Evolutionary conservation across 1,140 invertebrate genomes (phyloP).

Genomic region (Saccostrea cuccullata): DNA sequence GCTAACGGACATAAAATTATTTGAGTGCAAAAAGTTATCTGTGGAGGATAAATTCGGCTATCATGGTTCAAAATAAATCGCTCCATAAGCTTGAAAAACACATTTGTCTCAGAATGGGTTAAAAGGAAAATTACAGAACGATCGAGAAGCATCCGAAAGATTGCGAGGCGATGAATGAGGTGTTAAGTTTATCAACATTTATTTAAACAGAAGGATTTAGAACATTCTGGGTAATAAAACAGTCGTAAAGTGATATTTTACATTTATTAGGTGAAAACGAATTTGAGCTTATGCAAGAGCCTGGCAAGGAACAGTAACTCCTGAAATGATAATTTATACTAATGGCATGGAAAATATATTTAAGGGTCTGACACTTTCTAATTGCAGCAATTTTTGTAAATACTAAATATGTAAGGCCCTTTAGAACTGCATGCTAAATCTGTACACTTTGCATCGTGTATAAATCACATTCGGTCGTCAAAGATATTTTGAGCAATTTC

Average conservation of each 20-base stretch:
- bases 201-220: not conserved
- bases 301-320: too few species aligned
- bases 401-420: too few species aligned
- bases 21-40: not conserved
- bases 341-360: too few species aligned
- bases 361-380: too few species aligned
- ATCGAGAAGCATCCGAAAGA: not conserved
- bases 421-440: too few species aligned
- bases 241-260: not conserved
- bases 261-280: not conserved
- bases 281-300: not conserved
- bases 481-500: too few species aligned
- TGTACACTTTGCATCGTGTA: too few species aligned
- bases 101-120: not conserved
- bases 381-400: too few species aligned
- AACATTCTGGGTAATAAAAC: not conserved
- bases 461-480: too few species aligned
- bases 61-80: constrained; percentile 1
- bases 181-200: not conserved
- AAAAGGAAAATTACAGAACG: constrained; percentile 23
- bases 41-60: not conserved
- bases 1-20: not conserved
- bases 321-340: too few species aligned
- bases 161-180: not conserved
- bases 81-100: not conserved